Evolutionary conservation across 2,113 vertebrate genomes (phyloP).

Genomic region (Lasiurus cinereus): DNA sequence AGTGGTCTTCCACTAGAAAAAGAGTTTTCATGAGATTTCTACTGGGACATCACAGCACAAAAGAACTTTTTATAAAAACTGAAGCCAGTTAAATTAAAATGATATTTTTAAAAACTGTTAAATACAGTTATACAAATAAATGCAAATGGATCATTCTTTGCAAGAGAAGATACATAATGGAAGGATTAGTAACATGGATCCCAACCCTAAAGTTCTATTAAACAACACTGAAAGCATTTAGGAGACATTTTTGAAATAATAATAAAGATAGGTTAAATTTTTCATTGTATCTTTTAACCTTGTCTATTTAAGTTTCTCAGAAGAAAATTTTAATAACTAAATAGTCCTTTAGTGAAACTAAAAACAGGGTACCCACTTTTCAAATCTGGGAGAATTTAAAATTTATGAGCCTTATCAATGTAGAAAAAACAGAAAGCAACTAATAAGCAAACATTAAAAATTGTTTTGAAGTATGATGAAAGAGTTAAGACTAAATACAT

Average conservation of each 20-base stretch:
- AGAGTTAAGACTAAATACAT: constrained; percentile 19
- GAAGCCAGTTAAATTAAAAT: constrained; percentile 39
- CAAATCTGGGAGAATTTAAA: neutral
- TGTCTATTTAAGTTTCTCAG: constrained; percentile 27
- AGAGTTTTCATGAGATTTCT: constrained; percentile 21
- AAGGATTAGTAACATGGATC: constrained; percentile 13
- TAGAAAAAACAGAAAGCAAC: constrained; percentile 26
- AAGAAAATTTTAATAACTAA: constrained; percentile 26
- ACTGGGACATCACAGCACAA: neutral
- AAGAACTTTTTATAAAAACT: constrained; percentile 33
- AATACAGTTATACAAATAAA: neutral
- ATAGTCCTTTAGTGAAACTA: neutral
- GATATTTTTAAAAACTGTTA: constrained; percentile 2
- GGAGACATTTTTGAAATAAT: neutral
- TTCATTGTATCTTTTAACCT: neutral
- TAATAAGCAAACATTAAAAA: neutral
- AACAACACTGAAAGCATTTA: neutral
- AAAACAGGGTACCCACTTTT: neutral
- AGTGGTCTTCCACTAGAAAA: neutral
- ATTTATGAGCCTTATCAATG: neutral
- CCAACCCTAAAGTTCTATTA: constrained; percentile 2
- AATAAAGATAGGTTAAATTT: constrained; percentile 21
- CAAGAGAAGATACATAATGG: neutral
- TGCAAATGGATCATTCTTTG: constrained; percentile 14
- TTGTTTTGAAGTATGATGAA: neutral